phyloP scores from a whole-genome alignment of 1,140 invertebrate genomes.

The Eueides isabella region DNA sequence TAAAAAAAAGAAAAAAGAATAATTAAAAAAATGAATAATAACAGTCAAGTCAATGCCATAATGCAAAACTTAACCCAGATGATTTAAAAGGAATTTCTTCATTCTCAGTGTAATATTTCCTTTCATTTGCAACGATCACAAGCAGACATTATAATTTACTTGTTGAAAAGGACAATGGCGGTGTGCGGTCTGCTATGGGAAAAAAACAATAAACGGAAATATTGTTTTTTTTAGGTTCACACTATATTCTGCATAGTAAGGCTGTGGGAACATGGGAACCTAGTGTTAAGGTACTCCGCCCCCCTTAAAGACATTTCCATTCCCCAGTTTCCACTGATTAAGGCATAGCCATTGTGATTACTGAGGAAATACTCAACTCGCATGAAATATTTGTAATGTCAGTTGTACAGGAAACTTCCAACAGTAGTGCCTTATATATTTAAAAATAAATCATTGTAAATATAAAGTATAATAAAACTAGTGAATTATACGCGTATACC shows the following conservation, averaged over 20 bases:
- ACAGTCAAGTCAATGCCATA: neutral
- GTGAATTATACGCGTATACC: too few relatives aligned
- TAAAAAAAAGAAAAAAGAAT: too few relatives aligned
- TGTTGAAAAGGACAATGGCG: neutral
- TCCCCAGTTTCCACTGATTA: neutral
- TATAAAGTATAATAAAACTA: too few relatives aligned
- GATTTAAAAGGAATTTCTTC: neutral
- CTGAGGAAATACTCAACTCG: too few relatives aligned
- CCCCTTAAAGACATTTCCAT: neutral
- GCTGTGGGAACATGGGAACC: neutral
- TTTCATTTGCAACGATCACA: conserved; percentile 32
- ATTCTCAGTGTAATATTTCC: conserved; percentile 24
- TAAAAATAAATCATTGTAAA: too few relatives aligned
- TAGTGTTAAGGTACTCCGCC: neutral
- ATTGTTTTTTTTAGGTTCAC: neutral
- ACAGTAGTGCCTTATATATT: too few relatives aligned
- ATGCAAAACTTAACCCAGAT: neutral
- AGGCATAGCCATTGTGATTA: too few relatives aligned
- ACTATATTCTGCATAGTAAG: neutral
- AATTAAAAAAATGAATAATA: neutral
- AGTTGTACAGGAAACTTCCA: too few relatives aligned
- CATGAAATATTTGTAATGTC: too few relatives aligned
- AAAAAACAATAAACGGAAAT: neutral
- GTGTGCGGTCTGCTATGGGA: neutral
- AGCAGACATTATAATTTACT: conserved; percentile 33